Base-by-base conservation (phyloP, 2,797 vertebrate species). In the Anisognathus igniventris region DNA sequence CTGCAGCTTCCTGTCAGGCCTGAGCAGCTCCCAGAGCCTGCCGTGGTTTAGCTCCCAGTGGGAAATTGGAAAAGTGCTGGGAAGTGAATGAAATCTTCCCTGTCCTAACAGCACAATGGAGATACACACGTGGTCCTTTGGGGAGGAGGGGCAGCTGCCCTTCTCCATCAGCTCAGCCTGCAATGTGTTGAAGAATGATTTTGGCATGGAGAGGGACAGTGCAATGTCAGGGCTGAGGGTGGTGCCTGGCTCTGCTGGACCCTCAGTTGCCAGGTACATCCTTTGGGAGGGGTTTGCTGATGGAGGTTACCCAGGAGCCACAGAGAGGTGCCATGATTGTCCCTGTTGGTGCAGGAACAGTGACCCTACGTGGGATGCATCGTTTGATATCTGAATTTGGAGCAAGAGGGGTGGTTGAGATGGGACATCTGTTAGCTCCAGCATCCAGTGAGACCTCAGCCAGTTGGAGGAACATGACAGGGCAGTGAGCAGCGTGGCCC, bases 401-500 rank as follows among this genome's bases (percentile, higher is more conserved):
- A 75, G 61, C 50, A 30, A 18, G 37, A 42, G n/a, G 18, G 12
- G 27, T 61, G 66, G 6, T 30, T 76, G 67, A 73, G 66, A 16
- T 40, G 25, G 28, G 39, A 56, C 20, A 18, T 70, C 19, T 90
- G 15, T 45, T 58, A 76, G 21, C 40, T 70, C 28, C 40, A 60
- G 31, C 66, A 54, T 54, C 53, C 40, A 54, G 0, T 5, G 35
- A 68, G 54, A 57, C 25, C 39, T 91, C 14, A 42, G 28, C 33
- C 6, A 9, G 21, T 0, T 62, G 53, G 40, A 60, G 14, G 40
- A 65, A 61, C 21, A 8, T 24, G 12, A 33, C 10, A 2, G 5
- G 44, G 50, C 3, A 12, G 42, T 0, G 0, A 42, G 21, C 1
- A 0, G n/a, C 24, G 58, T 6, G 44, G 42, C 37, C 39, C 30